These are phyloP conservation scores for Enteromius paludinosus DNA, from an alignment of 2,797 vertebrate genomes.

Conservation along the genomic window DNA sequence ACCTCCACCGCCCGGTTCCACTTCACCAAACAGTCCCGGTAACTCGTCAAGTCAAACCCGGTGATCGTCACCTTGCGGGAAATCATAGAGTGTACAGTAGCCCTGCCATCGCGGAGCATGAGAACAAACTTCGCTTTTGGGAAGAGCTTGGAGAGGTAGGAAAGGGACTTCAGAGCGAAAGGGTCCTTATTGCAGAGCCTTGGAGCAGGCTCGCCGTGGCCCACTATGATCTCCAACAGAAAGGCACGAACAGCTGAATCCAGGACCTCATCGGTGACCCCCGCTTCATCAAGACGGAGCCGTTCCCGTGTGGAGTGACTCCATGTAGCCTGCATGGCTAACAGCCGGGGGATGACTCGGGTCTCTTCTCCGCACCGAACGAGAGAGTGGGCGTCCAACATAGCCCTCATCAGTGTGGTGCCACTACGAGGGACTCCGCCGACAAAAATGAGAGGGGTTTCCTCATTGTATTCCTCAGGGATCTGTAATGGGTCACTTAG, in stretches of 20 bases:
- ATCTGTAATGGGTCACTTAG: slow-evolving; percentile 74
- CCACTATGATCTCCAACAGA: slow-evolving; percentile 94
- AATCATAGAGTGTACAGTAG: slow-evolving; percentile 98
- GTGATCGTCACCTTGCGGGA: slow-evolving; percentile 98
- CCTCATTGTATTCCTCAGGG: slow-evolving; percentile 85
- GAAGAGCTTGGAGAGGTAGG: slow-evolving; percentile 94
- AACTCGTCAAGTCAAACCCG: slow-evolving; percentile 95
- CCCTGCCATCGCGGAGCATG: slow-evolving; percentile 95
- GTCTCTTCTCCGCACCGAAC: slow-evolving; percentile 95
- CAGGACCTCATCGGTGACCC: slow-evolving; percentile 94
- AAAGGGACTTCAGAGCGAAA: slow-evolving; percentile 94
- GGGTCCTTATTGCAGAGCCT: slow-evolving; percentile 98
- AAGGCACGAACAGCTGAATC: slow-evolving; percentile 97
- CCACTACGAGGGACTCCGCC: slow-evolving; percentile 96
- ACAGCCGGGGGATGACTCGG: slow-evolving; percentile 91
- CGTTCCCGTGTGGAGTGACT: slow-evolving; percentile 93
- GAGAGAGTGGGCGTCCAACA: slow-evolving; percentile 94
- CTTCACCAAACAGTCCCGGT: slow-evolving; percentile 95
- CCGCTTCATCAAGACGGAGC: slow-evolving; percentile 92
- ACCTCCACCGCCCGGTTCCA: slow-evolving; percentile 98
- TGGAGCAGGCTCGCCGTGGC: slow-evolving; percentile 93
- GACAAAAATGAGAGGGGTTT: slow-evolving; percentile 96
- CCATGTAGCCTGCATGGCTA: slow-evolving; percentile 98
- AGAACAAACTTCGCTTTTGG: slow-evolving; percentile 94
- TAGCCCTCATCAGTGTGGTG: slow-evolving; percentile 95